Conservation (phyloP, 2,888 invertebrate species). For the Sphaerophoria rueppellii region DNA sequence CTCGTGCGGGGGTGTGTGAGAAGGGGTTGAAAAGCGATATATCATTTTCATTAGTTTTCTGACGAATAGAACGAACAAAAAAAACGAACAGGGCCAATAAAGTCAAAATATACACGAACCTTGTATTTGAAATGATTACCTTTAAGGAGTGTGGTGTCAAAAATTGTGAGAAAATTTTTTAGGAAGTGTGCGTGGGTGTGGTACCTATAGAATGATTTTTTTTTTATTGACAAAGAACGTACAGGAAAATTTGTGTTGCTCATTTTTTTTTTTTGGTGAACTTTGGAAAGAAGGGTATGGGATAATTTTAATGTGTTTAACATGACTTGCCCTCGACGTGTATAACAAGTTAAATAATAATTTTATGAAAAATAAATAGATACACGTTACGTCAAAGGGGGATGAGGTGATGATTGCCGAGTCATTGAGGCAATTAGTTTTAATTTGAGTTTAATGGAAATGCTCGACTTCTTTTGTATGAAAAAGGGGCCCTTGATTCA, state of each 20-base stretch:
- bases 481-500: no score
- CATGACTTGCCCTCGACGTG: constrained; percentile 14
- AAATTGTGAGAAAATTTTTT: constrained; percentile 55
- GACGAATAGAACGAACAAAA: constrained; percentile 10
- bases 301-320: constrained; percentile 25
- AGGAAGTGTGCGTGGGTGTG: constrained; percentile 66
- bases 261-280: constrained; percentile 31
- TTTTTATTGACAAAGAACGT: constrained; percentile 12
- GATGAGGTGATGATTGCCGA: background rate
- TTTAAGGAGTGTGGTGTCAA: constrained; percentile 58
- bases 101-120: constrained; percentile 48
- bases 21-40: constrained; percentile 70
- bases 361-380: constrained; percentile 28
- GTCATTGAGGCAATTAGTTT: constrained; percentile 29
- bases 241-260: constrained; percentile 32
- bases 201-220: background rate
- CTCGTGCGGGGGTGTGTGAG: background rate
- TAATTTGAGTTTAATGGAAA: constrained; percentile 28
- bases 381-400: constrained; percentile 12
- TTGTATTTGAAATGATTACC: constrained; percentile 57
- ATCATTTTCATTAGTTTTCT: constrained; percentile 68
- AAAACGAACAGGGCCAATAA: constrained; percentile 55
- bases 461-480: background rate
- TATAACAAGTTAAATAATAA: constrained; percentile 16
- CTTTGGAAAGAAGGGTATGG: constrained; percentile 11